Evolutionary conservation across 2,888 invertebrate genomes (phyloP), one percentile per base, ranked within the genome.

Genomic region (Drosophila engyochracea): DNA sequence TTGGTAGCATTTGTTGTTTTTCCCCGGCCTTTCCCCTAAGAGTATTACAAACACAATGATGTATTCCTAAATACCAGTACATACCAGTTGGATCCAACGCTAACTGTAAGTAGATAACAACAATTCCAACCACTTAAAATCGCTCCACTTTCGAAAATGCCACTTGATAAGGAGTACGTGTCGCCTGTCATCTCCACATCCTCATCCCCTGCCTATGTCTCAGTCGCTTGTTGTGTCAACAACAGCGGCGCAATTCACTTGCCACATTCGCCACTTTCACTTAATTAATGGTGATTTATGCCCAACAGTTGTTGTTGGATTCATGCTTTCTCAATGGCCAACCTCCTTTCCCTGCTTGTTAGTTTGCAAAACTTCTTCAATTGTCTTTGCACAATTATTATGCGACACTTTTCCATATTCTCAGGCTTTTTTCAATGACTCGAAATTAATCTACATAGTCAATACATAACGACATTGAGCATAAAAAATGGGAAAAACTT

Each of bases 1-100:
- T 33, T 97, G 97, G 97, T 97, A 87, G 79, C 58, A 41, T 14
- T 61, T 25, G 2, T 16, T 2, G 4, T 37, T 14, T 47, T n/a
- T 33, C 63, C 19, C 22, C 51, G n/a, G 25, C 35, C 39, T 57
- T 53, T 73, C 62, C 67, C 79, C 81, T 61, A 62, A 74, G 78
- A 86, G 78, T 86, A 89, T 89, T 86, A 82, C 52, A 67, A 25
- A 58, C 31, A 57, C 39, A 14, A 9, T 39, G 51, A 72, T 69
- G 58, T 70, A 74, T 59, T 78, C 67, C 75, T 37, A 73, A 55
- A 47, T 47, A 66, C 59, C 59, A 66, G 71, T 67, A 53, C 63
- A 64, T 22, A 55, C 57, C 75, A 74, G 60, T 68, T 75, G 78
- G 64, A 77, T 62, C 63, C 59, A 61, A 44, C 58, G 57, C 60